phyloP scores from a whole-genome alignment of 2,888 invertebrate species.

The Eucriotettix oculatus region DNA sequence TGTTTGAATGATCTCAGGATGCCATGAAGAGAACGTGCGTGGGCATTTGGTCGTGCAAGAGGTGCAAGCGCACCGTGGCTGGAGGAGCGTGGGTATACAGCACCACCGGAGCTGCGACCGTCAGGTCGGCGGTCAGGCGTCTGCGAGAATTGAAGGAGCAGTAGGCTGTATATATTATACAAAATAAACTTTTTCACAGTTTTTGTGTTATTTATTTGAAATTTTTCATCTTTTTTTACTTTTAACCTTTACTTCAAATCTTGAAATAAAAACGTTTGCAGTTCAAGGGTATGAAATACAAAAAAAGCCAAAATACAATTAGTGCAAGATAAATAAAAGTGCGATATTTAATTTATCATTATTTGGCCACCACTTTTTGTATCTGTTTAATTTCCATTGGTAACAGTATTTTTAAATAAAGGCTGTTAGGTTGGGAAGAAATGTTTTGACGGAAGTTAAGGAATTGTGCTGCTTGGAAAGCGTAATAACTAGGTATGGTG shows the following conservation, averaged over 20 bases:
- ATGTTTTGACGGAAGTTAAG: too few species aligned
- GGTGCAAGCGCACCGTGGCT: slow-evolving; percentile 92
- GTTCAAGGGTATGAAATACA: too few species aligned
- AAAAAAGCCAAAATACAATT: too few species aligned
- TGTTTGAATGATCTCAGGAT: slow-evolving; percentile 63
- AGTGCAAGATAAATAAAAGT: too few species aligned
- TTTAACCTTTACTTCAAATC: too few species aligned
- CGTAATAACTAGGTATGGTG: too few species aligned
- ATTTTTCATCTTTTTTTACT: background rate
- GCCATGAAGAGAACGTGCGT: slow-evolving; percentile 95
- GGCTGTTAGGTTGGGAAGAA: too few species aligned
- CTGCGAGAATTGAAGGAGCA: slow-evolving; percentile 79
- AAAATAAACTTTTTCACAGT: too few species aligned
- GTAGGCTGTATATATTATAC: slow-evolving; percentile 24
- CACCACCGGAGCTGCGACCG: slow-evolving; percentile 94
- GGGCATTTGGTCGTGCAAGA: slow-evolving; percentile 96
- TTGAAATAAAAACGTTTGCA: too few species aligned
- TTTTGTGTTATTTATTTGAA: background rate
- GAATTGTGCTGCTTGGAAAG: too few species aligned
- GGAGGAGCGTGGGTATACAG: slow-evolving; percentile 99
- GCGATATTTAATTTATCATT: too few species aligned
- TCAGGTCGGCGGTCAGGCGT: slow-evolving; percentile 91
- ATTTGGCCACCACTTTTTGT: background rate
- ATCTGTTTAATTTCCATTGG: background rate
- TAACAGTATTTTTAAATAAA: too few species aligned